Evolutionary conservation across 1,140 invertebrate species (phyloP).

Genomic region (Lerema accius): DNA sequence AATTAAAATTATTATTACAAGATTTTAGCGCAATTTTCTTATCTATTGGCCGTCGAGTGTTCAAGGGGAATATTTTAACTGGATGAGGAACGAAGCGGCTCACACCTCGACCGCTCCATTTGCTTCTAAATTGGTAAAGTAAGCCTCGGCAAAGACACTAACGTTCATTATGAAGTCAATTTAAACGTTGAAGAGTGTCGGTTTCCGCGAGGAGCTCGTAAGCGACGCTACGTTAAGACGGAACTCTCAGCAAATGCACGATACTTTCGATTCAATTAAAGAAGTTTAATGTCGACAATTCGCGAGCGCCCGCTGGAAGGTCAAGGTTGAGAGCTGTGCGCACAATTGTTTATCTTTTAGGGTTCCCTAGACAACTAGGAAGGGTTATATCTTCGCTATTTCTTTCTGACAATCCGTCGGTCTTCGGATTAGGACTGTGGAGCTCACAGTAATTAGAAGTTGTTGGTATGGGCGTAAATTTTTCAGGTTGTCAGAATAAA

Average conservation of each 20-base stretch:
- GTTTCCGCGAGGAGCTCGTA: conserved; percentile 21
- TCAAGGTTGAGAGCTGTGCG: conserved; percentile 4
- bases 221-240: not conserved
- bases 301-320: not conserved
- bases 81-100: no score
- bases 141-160: not conserved
- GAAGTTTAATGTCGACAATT: conserved; percentile 1
- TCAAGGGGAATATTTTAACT: no score
- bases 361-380: no score
- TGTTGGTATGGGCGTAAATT: no score
- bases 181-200: conserved; percentile 6
- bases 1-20: no score
- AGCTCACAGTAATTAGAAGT: no score
- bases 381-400: no score
- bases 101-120: not conserved
- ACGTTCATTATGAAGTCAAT: not conserved
- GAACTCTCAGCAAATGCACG: not conserved
- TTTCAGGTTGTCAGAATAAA: no score
- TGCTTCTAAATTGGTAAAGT: not conserved
- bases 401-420: no score
- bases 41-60: no score
- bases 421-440: no score
- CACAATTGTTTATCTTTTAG: not conserved
- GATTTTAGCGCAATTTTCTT: no score
- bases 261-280: conserved; percentile 15